Percentiles rank a stretch among this genome's conserved stretches.
Conservation (phyloP, 2,113 vertebrate genomes). For the Leucosticte australis region DNA sequence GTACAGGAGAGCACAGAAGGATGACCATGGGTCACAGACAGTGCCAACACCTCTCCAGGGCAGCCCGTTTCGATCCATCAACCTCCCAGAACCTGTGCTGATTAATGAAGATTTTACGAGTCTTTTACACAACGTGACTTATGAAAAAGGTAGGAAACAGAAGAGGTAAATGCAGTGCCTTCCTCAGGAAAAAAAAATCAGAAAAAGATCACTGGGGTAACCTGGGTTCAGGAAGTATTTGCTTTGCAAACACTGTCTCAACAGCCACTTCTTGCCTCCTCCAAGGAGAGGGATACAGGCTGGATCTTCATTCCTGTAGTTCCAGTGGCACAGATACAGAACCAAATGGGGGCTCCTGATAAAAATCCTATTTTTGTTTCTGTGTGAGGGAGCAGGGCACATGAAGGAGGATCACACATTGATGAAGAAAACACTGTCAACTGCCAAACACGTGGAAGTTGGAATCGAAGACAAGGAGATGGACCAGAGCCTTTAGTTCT, state of each 20-base stretch:
- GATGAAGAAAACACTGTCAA: background rate
- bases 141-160: conserved; percentile 77
- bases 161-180: background rate
- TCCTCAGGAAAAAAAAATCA: background rate
- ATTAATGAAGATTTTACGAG: conserved; percentile 78
- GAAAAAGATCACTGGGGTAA: background rate
- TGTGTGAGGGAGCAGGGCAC: background rate
- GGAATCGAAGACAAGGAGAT: background rate
- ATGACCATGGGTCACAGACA: conserved; percentile 73
- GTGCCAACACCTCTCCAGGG: conserved; percentile 74
- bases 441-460: background rate
- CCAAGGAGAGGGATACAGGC: background rate
- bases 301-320: background rate
- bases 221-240: background rate
- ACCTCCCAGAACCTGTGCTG: conserved; percentile 75
- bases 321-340: background rate
- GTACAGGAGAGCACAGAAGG: conserved; percentile 78
- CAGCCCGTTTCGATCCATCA: conserved; percentile 78
- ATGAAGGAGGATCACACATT: background rate
- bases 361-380: background rate
- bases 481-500: background rate
- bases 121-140: conserved; percentile 74
- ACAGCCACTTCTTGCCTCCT: background rate
- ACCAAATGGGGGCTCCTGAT: background rate
- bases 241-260: background rate